phyloP scores from a whole-genome alignment of 1,140 invertebrate genomes.

The Wiebesia pumilae region DNA sequence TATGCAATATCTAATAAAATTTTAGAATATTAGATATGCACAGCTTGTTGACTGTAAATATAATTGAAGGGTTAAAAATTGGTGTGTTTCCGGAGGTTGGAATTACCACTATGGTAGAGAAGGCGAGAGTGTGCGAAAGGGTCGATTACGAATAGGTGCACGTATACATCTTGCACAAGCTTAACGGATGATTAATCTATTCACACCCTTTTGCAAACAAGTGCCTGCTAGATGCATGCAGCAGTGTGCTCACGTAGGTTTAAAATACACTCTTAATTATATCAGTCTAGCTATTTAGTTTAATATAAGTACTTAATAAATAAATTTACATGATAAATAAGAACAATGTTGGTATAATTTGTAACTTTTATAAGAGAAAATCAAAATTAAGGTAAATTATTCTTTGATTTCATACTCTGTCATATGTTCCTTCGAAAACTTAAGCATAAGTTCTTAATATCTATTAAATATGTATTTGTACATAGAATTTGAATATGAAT shows the following conservation, averaged over 20 bases:
- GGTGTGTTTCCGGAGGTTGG: slow-evolving; percentile 9
- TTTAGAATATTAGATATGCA: background rate
- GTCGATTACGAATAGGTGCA: slow-evolving; percentile 55
- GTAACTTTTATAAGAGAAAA: too few relatives aligned
- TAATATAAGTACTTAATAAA: background rate
- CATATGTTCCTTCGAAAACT: too few relatives aligned
- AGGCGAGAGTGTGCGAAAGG: slow-evolving; percentile 40
- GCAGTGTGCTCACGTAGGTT: background rate
- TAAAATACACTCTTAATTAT: background rate
- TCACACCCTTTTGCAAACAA: slow-evolving; percentile 68
- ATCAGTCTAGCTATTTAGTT: background rate
- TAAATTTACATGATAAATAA: too few relatives aligned
- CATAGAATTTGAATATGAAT: too few relatives aligned
- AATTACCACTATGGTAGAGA: slow-evolving; percentile 30
- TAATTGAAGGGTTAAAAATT: background rate
- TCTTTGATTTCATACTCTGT: too few relatives aligned
- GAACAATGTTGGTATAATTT: too few relatives aligned
- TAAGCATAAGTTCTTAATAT: too few relatives aligned
- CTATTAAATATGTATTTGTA: too few relatives aligned
- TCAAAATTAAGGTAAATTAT: too few relatives aligned
- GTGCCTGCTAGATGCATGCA: slow-evolving; percentile 29
- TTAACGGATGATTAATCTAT: slow-evolving; percentile 73
- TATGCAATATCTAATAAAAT: background rate
- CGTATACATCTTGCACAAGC: slow-evolving; percentile 65
- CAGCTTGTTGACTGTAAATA: background rate